Evolutionary conservation across 2,888 invertebrate genomes (phyloP).

Genomic region (Ferdinandea cuprea): DNA sequence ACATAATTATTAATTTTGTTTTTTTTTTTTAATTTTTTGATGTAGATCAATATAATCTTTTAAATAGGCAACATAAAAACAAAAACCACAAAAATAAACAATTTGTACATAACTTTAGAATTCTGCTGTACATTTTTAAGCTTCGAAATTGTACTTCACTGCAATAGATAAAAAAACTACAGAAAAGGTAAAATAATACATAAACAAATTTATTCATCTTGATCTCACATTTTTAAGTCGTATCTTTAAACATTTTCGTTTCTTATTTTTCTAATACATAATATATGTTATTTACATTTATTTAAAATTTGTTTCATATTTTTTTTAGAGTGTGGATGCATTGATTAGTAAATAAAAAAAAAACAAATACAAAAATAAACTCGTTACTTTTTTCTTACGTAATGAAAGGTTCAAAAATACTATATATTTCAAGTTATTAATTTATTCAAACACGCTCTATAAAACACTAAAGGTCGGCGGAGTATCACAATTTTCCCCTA

Average conservation of each 20-base stretch:
- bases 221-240: conserved; percentile 40
- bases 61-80: conserved; percentile 41
- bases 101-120: conserved; percentile 61
- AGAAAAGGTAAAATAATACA: conserved; percentile 33
- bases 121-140: conserved; percentile 66
- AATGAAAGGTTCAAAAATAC: background rate
- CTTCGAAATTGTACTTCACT: conserved; percentile 59
- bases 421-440: no score
- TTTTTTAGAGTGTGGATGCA: background rate
- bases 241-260: conserved; percentile 11
- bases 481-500: no score
- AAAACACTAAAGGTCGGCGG: no score
- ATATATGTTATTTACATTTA: background rate
- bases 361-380: background rate
- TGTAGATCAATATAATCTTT: conserved; percentile 41
- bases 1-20: conserved; percentile 9
- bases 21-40: conserved; percentile 21
- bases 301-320: conserved; percentile 2
- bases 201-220: conserved; percentile 16
- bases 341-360: background rate
- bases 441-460: no score
- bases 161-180: conserved; percentile 28
- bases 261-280: no score
- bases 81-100: conserved; percentile 23
- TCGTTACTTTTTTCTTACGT: background rate